Evolutionary conservation across 2,888 invertebrate genomes (phyloP), one percentile per base, ranked within the genome.

Genomic region (Tinea trinotella): DNA sequence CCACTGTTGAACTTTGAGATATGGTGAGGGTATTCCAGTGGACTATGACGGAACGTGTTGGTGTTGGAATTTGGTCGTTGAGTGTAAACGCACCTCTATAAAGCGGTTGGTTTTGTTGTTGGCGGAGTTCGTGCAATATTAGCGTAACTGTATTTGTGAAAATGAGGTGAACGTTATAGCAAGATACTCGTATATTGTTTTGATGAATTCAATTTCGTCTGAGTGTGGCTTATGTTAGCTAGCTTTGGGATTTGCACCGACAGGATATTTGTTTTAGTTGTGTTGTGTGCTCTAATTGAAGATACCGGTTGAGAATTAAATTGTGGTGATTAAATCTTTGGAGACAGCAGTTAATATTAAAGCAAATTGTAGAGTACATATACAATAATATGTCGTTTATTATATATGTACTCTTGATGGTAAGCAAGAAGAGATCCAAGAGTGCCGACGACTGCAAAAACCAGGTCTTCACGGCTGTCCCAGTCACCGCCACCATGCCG

Each of bases 81-180:
- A n/a, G 7, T 30, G 30, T 30, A 30, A 30, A 30, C 30, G 30
- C 7, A 30, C 30, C 30, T 40, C 13, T 40, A 4, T 40, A 40
- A 40, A 13, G 13, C 10, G 40, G 7, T 40, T 13, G 13, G 13
- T 40, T 40, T 12, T 40, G 40, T 1, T 40, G 40, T 40, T 30
- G 40, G 40, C 40, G 15, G 40, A 40, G 40, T 40, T 40, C 40
- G 40, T 40, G 40, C 15, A 13, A 40, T 40, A 40, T 40, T 40
- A 40, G 15, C 40, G 40, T 40, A 40, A 40, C 40, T 40, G 40
- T 40, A 40, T 40, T 40, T 40, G 40, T 40, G 40, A 40, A 40
- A 40, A 40, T 40, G 40, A 40, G 40, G 40, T 40, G 40, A 40
- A 15, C 40, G 12, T 40, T 30, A 30, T 30, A 4, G 4, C 30